These are phyloP conservation scores for Pimephales promelas DNA, from an alignment of 2,113 vertebrate genomes.

Conservation along the genomic window DNA sequence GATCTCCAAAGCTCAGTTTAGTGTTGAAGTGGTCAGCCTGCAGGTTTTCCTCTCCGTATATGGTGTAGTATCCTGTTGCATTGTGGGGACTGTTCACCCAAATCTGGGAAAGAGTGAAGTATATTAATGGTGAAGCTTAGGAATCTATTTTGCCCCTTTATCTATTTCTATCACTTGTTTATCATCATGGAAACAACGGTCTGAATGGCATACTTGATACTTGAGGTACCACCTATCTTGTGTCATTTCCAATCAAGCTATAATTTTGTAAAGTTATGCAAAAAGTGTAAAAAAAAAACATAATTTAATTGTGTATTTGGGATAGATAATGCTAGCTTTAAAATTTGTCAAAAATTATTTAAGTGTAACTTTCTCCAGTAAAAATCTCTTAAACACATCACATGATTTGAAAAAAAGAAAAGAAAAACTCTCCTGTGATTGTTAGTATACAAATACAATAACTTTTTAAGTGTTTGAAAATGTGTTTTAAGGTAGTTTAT, in stretches of 20 bases:
- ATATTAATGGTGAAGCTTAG: background rate
- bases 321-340: too few species aligned
- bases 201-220: too few species aligned
- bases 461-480: background rate
- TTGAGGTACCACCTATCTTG: background rate
- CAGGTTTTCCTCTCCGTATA: slow-evolving; percentile 93
- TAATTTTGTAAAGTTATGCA: background rate
- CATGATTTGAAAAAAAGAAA: too few species aligned
- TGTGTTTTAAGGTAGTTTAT: background rate
- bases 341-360: too few species aligned
- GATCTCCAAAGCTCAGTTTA: slow-evolving; percentile 95
- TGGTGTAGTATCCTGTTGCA: slow-evolving; percentile 95
- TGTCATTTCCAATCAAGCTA: background rate
- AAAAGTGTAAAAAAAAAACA: too few species aligned
- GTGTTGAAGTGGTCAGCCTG: slow-evolving; percentile 98
- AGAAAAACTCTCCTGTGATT: background rate
- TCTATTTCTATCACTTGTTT: background rate
- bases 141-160: background rate
- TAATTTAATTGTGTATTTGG: too few species aligned
- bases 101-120: slow-evolving; percentile 72
- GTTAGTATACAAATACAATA: background rate
- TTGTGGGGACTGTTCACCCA: slow-evolving; percentile 96
- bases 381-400: too few species aligned
- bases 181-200: too few species aligned
- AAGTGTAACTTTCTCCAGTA: too few species aligned